Percentiles rank a stretch among this genome's conserved stretches.
These are phyloP conservation scores for Apis cerana DNA, from an alignment of 1,140 invertebrate species.

Conservation along the genomic window DNA sequence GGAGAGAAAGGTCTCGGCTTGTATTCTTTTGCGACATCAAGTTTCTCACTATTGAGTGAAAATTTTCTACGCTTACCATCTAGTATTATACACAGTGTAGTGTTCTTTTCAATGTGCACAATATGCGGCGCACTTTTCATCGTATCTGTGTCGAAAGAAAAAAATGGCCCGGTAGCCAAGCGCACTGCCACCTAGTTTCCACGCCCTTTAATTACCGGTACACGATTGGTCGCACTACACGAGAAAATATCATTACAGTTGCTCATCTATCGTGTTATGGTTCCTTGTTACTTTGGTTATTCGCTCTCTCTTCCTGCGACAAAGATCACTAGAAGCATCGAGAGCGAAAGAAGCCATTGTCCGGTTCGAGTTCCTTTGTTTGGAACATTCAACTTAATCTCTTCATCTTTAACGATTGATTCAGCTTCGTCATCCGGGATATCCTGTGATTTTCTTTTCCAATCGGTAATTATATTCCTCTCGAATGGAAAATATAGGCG, in stretches of 20 bases:
- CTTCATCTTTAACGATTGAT: conserved; percentile 16
- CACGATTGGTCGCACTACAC: conserved; percentile 29
- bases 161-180: conserved; percentile 16
- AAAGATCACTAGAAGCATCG: conserved; percentile 42
- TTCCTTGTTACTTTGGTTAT: background rate
- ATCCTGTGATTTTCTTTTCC: conserved; percentile 18
- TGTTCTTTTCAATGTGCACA: conserved; percentile 10
- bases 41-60: conserved; percentile 41
- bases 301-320: conserved; percentile 3
- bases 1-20: background rate
- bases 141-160: conserved; percentile 39
- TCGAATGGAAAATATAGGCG: background rate
- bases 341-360: conserved; percentile 37
- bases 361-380: conserved; percentile 54
- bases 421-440: conserved; percentile 36
- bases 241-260: conserved; percentile 56
- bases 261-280: background rate
- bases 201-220: conserved; percentile 64
- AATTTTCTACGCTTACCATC: conserved; percentile 18
- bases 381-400: conserved; percentile 29
- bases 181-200: conserved; percentile 47
- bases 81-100: conserved; percentile 9
- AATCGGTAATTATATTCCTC: background rate
- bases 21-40: background rate
- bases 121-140: conserved; percentile 22